Evolutionary conservation across 2,888 invertebrate species (phyloP), one percentile per base, ranked within the genome.

Genomic region (Andrena flavipes): DNA sequence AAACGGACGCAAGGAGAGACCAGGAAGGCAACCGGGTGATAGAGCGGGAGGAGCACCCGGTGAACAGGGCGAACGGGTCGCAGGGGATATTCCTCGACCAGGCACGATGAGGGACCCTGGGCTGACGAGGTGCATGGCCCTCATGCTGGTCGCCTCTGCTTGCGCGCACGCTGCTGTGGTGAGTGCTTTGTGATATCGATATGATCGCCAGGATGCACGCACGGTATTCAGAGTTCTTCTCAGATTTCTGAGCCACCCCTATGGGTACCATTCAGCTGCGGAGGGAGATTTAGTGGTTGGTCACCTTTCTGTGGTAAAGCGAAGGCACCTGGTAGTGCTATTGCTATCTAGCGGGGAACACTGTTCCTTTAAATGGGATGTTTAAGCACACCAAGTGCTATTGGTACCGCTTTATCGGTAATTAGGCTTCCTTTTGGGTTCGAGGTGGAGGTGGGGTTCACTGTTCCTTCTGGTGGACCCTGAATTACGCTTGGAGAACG

Each of bases 161-260:
- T 74, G 77, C 72, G 84, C 79, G 51, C 68, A 69, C 30, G 88
- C 87, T 51, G 74, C 77, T 54, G 87, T 90, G 91, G 92, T 91
- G 80, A 91, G 91, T 87, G 20, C n/a, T 4, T 8, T 29, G 56
- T 16, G 20, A 23, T 64, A 13, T 63, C 20, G 20, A 26, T 13
- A 42, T 48, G 33, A 16, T 20, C 20, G 33, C 20, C 20, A 3
- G 23, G 56, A 13, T 56, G 23, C 10, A 51, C 20, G n/a, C 6
- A 20, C 20, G 51, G 51, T 8, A 8, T 20, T 51, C 7, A 20
- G 20, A 8, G 7, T 29, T 59, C 59, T 16, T 59, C 35, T 23
- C 8, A n/a, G 51, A 13, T 42, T 16, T 42, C 42, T 13, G 1
- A 0, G 42, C 4, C 13, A 42, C 13, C 42, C 33, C n/a, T n/a